These are phyloP conservation scores for Gallinago stenura DNA, from an alignment of 2,797 vertebrate genomes.

Conservation along the genomic window DNA sequence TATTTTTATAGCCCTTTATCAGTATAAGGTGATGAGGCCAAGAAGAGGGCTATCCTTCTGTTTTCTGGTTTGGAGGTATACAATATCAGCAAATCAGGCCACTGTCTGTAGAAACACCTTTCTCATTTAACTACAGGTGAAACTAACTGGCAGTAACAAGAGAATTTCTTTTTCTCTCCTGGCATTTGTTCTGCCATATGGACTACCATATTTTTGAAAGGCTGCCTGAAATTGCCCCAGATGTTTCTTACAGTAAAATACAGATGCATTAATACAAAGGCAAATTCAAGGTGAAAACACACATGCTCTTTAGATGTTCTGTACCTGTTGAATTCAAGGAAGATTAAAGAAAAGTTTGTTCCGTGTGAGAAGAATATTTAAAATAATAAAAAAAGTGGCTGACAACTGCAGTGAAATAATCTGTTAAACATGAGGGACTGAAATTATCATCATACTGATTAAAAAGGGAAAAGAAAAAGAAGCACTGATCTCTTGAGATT, in stretches of 20 bases:
- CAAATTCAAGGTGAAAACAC: neutral
- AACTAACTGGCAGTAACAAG: neutral
- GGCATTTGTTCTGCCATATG: neutral
- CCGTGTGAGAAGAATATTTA: neutral
- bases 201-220: neutral
- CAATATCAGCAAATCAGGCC: neutral
- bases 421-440: neutral
- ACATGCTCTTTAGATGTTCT: neutral
- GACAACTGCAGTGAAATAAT: neutral
- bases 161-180: neutral
- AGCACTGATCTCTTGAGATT: neutral
- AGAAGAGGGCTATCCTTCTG: rapidly evolving
- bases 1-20: neutral
- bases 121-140: neutral
- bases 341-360: neutral
- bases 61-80: neutral
- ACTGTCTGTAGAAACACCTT: neutral
- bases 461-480: neutral
- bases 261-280: neutral
- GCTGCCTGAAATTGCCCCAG: neutral
- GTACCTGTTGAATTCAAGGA: neutral
- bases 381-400: neutral
- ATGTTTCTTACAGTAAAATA: neutral
- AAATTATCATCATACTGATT: neutral
- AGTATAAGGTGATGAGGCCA: neutral